Evolutionary conservation across 1,140 invertebrate species (phyloP).

Genomic region (Drosophila lacteicornis): DNA sequence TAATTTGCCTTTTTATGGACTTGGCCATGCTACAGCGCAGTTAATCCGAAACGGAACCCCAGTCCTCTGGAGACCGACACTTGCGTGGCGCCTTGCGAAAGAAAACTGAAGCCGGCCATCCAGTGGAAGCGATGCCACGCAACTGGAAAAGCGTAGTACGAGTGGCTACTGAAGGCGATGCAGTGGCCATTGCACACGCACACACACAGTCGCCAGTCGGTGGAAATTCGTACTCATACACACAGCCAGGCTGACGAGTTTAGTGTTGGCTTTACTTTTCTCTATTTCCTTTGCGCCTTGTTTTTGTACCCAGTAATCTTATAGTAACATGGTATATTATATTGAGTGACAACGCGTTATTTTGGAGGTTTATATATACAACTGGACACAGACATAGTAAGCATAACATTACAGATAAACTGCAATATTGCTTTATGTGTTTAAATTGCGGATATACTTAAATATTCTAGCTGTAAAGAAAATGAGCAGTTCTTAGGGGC

Average conservation of each 20-base stretch:
- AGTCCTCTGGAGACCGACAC: conserved; percentile 2
- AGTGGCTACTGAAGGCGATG: conserved; percentile 39
- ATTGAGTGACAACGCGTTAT: no score
- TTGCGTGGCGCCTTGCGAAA: conserved; percentile 39
- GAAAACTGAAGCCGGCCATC: conserved; percentile 51
- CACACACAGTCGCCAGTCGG: conserved; percentile 13
- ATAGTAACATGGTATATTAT: neutral
- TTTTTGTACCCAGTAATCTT: neutral
- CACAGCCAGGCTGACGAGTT: neutral
- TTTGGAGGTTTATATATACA: no score
- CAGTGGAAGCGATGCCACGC: conserved; percentile 68
- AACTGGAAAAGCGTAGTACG: conserved; percentile 70
- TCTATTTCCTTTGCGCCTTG: neutral
- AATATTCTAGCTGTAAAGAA: no score
- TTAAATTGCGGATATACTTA: no score
- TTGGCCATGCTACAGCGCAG: conserved; percentile 14
- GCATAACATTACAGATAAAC: no score
- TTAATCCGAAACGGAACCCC: neutral
- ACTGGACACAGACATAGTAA: no score
- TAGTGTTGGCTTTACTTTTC: neutral
- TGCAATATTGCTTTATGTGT: no score
- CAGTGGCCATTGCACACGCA: conserved; percentile 51
- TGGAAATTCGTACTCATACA: conserved; percentile 34
- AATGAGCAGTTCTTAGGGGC: no score
- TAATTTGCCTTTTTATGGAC: conserved; percentile 7